These are phyloP conservation scores for Hylomyscus alleni DNA, from an alignment of 2,797 vertebrate genomes.

Conservation along the genomic window DNA sequence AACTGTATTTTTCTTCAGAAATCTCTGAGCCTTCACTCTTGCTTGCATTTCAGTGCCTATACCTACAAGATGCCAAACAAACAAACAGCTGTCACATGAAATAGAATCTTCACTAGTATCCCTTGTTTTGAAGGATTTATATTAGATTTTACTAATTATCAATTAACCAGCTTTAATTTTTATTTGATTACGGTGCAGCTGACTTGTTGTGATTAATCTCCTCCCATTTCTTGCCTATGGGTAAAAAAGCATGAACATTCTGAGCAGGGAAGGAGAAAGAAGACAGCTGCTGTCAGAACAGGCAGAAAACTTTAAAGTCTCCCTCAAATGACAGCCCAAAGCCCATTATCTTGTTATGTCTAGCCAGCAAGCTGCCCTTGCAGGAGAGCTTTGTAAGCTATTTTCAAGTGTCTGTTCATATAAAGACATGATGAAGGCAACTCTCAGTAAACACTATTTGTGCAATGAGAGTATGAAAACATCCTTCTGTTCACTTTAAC, in stretches of 20 bases:
- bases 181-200: not conserved
- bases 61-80: not conserved
- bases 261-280: not conserved
- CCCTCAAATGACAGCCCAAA: not conserved
- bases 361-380: slow-evolving; percentile 12
- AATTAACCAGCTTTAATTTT: slow-evolving; percentile 54
- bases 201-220: slow-evolving; percentile 11
- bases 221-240: not conserved
- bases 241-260: not conserved
- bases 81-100: not conserved
- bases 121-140: slow-evolving; percentile 21
- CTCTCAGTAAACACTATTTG: not conserved
- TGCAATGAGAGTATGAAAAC: not conserved
- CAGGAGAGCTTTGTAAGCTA: not conserved
- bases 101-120: not conserved
- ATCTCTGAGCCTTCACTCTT: slow-evolving; percentile 9
- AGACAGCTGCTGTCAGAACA: not conserved
- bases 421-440: not conserved
- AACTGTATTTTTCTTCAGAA: slow-evolving; percentile 39
- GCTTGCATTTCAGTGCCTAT: not conserved
- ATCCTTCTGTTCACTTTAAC: not conserved
- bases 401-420: not conserved
- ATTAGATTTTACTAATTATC: not conserved
- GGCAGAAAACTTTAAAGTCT: not conserved
- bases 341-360: not conserved